phyloP scores from a whole-genome alignment of 2,113 vertebrate genomes.

The Dascyllus trimaculatus region DNA sequence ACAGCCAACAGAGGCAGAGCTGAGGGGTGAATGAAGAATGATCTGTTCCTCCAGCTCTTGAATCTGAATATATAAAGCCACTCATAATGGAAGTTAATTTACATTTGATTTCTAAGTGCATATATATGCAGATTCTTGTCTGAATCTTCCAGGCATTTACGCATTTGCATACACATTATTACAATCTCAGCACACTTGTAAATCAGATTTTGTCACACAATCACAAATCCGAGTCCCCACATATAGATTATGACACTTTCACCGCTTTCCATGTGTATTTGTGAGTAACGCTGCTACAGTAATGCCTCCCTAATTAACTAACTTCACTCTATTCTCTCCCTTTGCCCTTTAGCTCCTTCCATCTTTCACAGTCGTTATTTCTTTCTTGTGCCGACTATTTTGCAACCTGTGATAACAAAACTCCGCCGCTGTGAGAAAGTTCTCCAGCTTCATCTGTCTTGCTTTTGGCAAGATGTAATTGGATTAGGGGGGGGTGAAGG shows the following conservation, averaged over 20 bases:
- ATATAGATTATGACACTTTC: too few relatives aligned
- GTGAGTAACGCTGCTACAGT: neutral
- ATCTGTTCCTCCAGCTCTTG: too few relatives aligned
- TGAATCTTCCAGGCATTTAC: neutral
- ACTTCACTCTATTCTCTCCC: neutral
- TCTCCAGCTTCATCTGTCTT: conserved; percentile 17
- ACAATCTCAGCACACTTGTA: too few relatives aligned
- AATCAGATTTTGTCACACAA: too few relatives aligned
- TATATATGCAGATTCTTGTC: conserved; percentile 4
- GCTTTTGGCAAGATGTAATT: conserved; percentile 40
- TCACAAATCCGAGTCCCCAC: too few relatives aligned
- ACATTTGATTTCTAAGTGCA: neutral
- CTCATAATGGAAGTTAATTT: too few relatives aligned
- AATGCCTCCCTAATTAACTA: neutral
- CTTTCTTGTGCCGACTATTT: neutral
- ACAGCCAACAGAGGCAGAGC: too few relatives aligned
- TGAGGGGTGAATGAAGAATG: too few relatives aligned
- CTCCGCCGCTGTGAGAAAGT: conserved; percentile 29
- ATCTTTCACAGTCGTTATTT: neutral
- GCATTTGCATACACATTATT: neutral
- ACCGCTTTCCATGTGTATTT: neutral
- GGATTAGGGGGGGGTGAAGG: conserved; percentile 41
- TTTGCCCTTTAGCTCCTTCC: neutral
- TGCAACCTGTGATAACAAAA: conserved; percentile 15
- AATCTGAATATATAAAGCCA: too few relatives aligned